These are phyloP conservation scores for Bradypus variegatus DNA, from an alignment of 2,797 vertebrate genomes.

Conservation along the genomic window DNA sequence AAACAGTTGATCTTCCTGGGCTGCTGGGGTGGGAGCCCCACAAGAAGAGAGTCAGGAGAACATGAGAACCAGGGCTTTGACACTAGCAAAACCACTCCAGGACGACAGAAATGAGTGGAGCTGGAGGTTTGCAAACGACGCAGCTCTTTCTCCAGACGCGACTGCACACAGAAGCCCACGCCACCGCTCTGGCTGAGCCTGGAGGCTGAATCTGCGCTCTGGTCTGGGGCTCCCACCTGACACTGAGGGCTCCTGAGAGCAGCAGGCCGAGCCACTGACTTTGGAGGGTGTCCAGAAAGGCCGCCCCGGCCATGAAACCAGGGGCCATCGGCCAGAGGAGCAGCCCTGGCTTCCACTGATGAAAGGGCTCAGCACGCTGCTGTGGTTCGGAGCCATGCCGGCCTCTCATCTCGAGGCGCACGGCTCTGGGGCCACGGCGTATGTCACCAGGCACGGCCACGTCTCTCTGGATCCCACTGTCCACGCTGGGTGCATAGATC, in stretches of 20 bases:
- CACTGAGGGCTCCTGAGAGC: neutral
- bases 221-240: neutral
- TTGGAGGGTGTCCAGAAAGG: too few species aligned
- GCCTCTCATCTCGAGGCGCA: neutral
- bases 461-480: neutral
- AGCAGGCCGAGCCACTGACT: neutral
- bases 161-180: rapidly evolving
- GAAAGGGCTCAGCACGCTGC: neutral
- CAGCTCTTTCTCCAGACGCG: neutral
- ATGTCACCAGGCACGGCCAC: too few species aligned
- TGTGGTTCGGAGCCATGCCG: too few species aligned
- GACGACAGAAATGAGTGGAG: neutral
- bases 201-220: neutral
- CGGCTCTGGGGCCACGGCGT: neutral
- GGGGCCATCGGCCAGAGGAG: neutral
- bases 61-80: neutral
- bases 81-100: neutral
- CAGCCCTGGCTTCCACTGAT: too few species aligned
- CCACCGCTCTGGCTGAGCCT: too few species aligned
- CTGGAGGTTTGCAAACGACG: too few species aligned
- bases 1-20: neutral
- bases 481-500: rapidly evolving
- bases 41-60: neutral
- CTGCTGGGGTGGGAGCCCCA: neutral
- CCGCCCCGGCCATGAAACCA: neutral